A percentile compares a stretch with the other conserved stretches of the same genome.
Conservation (phyloP, 2,888 invertebrate genomes). For the Thymelicus lineola region DNA sequence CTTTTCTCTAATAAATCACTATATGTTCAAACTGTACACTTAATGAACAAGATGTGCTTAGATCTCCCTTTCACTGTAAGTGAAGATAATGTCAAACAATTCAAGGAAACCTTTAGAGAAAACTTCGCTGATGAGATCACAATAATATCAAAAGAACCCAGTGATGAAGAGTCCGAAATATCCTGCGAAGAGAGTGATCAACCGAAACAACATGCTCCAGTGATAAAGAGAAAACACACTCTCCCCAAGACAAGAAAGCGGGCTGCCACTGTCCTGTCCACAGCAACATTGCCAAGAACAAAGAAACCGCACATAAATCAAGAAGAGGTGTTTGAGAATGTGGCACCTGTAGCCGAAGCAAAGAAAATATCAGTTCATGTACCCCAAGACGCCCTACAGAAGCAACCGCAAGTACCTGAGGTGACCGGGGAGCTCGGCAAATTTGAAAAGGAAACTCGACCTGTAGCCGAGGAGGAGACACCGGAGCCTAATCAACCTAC, state of each 20-base stretch:
- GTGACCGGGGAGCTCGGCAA: conserved; percentile 75
- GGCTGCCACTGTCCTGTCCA: conserved; percentile 55
- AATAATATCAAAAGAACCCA: conserved; percentile 41
- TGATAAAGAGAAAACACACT: conserved; percentile 69
- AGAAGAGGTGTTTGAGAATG: conserved; percentile 73
- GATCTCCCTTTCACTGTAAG: conserved; percentile 91
- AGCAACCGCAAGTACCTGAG: conserved; percentile 64
- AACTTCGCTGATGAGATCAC: conserved; percentile 61
- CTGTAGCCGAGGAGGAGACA: conserved; percentile 48
- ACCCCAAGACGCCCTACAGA: conserved; percentile 67
- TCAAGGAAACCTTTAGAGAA: conserved; percentile 67
- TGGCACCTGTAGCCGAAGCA: conserved; percentile 62
- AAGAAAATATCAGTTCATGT: conserved; percentile 78
- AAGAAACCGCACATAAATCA: conserved; percentile 61
- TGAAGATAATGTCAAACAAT: conserved; percentile 58
- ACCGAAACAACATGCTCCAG: conserved; percentile 50
- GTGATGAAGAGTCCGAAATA: conserved; percentile 76
- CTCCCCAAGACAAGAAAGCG: conserved; percentile 68
- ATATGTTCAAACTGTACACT: conserved; percentile 93
- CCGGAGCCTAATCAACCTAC: conserved; percentile 62
- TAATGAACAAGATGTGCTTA: conserved; percentile 98
- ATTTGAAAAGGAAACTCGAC: conserved; percentile 66
- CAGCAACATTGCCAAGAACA: conserved; percentile 57
- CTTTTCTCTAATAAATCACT: conserved; percentile 91
- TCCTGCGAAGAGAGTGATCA: conserved; percentile 70